A percentile compares a stretch with the other conserved stretches of the same genome.
phyloP scores from a whole-genome alignment of 2,888 invertebrate genomes.

The Latrodectus hesperus region DNA sequence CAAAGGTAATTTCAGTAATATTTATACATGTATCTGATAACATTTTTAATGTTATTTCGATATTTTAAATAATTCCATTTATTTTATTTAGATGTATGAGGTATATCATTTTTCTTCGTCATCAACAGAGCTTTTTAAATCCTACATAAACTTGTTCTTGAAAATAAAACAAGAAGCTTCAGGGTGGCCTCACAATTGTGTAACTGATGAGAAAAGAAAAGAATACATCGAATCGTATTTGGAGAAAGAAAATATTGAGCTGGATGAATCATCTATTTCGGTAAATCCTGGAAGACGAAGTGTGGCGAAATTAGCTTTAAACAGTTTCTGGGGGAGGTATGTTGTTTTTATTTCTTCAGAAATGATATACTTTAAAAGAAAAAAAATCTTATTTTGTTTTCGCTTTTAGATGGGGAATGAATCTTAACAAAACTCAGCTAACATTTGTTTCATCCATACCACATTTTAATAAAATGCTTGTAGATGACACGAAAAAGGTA shows the following conservation, averaged over 20 bases:
- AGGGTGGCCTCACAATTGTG: slow-evolving; percentile 14
- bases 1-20: not conserved
- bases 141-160: slow-evolving; percentile 19
- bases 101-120: slow-evolving; percentile 10
- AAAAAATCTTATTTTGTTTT: too few relatives aligned
- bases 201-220: not conserved
- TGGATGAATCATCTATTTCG: not conserved
- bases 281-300: slow-evolving; percentile 2
- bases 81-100: slow-evolving; percentile 19
- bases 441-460: not conserved
- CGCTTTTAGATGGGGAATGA: not conserved
- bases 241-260: not conserved
- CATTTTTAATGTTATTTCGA: not conserved
- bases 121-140: not conserved
- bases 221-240: slow-evolving; percentile 13
- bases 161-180: slow-evolving; percentile 24
- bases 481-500: not conserved
- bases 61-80: not conserved
- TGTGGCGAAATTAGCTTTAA: slow-evolving; percentile 10
- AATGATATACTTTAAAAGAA: too few relatives aligned
- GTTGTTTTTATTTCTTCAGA: too few relatives aligned
- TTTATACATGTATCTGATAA: not conserved
- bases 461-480: not conserved
- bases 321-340: slow-evolving; percentile 13
- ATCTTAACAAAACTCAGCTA: not conserved